phyloP scores from a whole-genome alignment of 2,113 vertebrate species.

The Hemicordylus capensis region DNA sequence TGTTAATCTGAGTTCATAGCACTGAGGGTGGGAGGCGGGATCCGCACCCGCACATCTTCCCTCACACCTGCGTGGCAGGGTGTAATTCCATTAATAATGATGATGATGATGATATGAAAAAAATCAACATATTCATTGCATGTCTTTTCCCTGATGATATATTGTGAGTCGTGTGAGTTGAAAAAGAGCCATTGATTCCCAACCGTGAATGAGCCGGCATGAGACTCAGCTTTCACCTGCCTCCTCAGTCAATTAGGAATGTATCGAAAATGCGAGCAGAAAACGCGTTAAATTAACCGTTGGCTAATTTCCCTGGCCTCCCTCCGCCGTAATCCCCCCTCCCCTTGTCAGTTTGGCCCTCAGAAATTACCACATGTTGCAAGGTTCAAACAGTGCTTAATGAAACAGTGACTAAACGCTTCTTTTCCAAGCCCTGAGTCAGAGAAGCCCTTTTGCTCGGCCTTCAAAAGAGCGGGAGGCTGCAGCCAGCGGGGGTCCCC shows the following conservation, averaged over 20 bases:
- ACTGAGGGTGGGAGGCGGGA: slow-evolving; percentile 29
- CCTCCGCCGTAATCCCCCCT: no score
- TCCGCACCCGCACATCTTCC: slow-evolving; percentile 25
- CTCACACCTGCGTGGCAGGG: slow-evolving; percentile 92
- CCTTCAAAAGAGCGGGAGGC: slow-evolving; percentile 81
- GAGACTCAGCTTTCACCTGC: slow-evolving; percentile 97
- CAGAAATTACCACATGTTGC: slow-evolving; percentile 97
- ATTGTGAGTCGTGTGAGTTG: slow-evolving; percentile 89
- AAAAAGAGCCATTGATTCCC: slow-evolving; percentile 92
- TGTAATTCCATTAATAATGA: slow-evolving; percentile 95
- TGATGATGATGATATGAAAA: slow-evolving; percentile 65
- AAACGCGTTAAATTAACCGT: slow-evolving; percentile 99
- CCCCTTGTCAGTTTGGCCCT: slow-evolving; percentile 89
- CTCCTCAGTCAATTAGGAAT: slow-evolving; percentile 98
- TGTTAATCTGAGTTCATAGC: slow-evolving; percentile 82
- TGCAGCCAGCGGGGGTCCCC: slow-evolving; percentile 75
- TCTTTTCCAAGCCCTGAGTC: slow-evolving; percentile 73
- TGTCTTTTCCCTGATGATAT: slow-evolving; percentile 92
- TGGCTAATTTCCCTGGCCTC: slow-evolving; percentile 93
- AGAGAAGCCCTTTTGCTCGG: slow-evolving; percentile 82
- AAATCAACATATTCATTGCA: slow-evolving; percentile 96
- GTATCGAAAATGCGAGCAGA: slow-evolving; percentile 97
- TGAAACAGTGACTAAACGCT: slow-evolving; percentile 97
- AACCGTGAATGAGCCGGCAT: slow-evolving; percentile 91
- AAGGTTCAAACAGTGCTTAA: slow-evolving; percentile 98